A percentile compares a stretch with the other conserved stretches of the same genome.
phyloP scores from a whole-genome alignment of 2,888 invertebrate species.

The Hermaeophaga mercurialis region DNA sequence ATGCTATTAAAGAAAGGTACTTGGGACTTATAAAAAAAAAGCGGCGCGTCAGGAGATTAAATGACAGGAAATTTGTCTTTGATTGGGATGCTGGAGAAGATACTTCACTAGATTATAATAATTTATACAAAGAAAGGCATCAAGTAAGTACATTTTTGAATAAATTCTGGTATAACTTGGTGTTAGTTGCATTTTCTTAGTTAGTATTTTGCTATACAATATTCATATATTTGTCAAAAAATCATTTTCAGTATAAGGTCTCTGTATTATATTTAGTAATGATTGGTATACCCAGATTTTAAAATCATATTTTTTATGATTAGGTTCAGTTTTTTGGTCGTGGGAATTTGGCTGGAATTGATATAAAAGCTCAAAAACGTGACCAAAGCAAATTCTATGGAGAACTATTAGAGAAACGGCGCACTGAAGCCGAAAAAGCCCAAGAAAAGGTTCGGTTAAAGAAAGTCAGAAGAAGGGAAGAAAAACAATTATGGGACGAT shows the following conservation, averaged over 20 bases:
- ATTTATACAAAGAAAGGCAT: constrained; percentile 94
- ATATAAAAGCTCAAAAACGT: constrained; percentile 93
- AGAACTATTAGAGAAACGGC: constrained; percentile 88
- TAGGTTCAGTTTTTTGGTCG: constrained; percentile 95
- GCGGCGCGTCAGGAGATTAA: constrained; percentile 87
- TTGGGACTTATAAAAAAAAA: constrained; percentile 93
- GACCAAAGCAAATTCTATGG: constrained; percentile 98
- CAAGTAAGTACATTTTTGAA: no score
- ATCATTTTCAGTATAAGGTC: no score
- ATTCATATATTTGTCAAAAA: no score
- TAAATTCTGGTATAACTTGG: no score
- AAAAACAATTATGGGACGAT: constrained; percentile 98
- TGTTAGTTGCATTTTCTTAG: no score
- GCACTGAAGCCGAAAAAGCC: constrained; percentile 96
- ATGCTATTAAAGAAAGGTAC: constrained; percentile 95
- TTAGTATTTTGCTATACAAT: no score
- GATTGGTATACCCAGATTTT: background rate
- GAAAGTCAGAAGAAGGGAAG: constrained; percentile 93
- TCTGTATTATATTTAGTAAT: background rate
- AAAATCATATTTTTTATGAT: constrained; percentile 18
- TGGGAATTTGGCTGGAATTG: constrained; percentile 97
- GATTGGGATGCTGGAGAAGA: constrained; percentile 99
- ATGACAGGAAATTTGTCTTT: constrained; percentile 99
- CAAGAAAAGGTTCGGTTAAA: constrained; percentile 93
- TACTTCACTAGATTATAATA: constrained; percentile 97